Evolutionary conservation across 2,113 vertebrate genomes (phyloP).

Genomic region (Australoheros scitulus): DNA sequence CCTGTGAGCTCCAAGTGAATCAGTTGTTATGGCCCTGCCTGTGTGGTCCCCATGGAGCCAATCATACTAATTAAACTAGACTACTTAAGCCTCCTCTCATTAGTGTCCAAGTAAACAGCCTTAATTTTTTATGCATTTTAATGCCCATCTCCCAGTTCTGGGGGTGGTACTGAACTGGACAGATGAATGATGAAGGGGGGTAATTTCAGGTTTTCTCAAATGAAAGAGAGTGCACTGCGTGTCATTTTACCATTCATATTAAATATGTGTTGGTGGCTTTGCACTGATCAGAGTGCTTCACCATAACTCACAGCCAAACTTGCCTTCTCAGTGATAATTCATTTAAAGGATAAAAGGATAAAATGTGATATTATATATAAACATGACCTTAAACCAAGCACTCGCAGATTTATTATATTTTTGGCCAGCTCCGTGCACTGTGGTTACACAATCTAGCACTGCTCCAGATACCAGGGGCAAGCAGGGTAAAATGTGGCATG

Average conservation of each 20-base stretch:
- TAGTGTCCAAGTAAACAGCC: constrained; percentile 89
- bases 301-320: not conserved
- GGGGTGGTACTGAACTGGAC: constrained; percentile 37
- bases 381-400: constrained; percentile 27
- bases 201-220: constrained; percentile 55
- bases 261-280: constrained; percentile 58
- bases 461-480: constrained; percentile 67
- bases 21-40: constrained; percentile 63
- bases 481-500: constrained; percentile 61
- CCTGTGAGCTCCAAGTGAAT: constrained; percentile 68
- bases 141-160: constrained; percentile 85
- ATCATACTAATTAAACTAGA: constrained; percentile 80
- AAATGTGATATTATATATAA: constrained; percentile 11
- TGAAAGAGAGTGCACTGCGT: constrained; percentile 34
- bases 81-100: constrained; percentile 83
- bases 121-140: constrained; percentile 91
- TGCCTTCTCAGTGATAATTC: not conserved
- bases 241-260: constrained; percentile 48
- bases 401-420: constrained; percentile 30
- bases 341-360: constrained; percentile 7
- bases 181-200: constrained; percentile 47
- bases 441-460: constrained; percentile 54
- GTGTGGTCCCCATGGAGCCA: constrained; percentile 70
- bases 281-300: constrained; percentile 10
- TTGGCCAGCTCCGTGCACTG: constrained; percentile 24